Evolutionary conservation across 2,888 invertebrate species (phyloP).

Genomic region (Zootermopsis nevadensis): DNA sequence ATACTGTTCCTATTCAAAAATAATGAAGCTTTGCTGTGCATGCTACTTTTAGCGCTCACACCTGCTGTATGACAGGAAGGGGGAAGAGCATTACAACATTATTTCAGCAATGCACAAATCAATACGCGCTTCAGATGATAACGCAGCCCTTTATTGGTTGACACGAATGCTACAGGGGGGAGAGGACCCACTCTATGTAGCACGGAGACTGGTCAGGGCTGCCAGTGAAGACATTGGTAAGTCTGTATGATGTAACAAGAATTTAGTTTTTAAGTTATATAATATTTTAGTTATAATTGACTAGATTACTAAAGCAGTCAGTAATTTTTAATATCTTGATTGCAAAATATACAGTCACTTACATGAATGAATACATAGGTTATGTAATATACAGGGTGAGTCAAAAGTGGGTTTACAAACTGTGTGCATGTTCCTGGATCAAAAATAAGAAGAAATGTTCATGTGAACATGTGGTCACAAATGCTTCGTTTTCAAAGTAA

Average conservation of each 20-base stretch:
- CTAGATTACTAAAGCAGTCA: too few relatives aligned
- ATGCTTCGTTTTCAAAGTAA: too few relatives aligned
- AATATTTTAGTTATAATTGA: too few relatives aligned
- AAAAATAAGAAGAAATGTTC: too few relatives aligned
- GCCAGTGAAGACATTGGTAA: constrained; percentile 84
- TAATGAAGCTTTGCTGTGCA: background rate
- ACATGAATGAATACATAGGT: too few relatives aligned
- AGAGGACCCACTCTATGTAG: constrained; percentile 83
- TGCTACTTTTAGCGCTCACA: constrained; percentile 72
- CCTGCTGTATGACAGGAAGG: constrained; percentile 80
- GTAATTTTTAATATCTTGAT: too few relatives aligned
- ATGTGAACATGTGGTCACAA: too few relatives aligned
- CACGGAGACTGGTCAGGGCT: constrained; percentile 77
- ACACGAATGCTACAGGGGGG: constrained; percentile 82
- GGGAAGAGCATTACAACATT: constrained; percentile 86
- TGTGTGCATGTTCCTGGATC: too few relatives aligned
- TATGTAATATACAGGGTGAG: too few relatives aligned
- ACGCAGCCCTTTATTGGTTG: constrained; percentile 86
- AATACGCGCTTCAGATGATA: constrained; percentile 82
- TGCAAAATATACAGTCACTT: too few relatives aligned
- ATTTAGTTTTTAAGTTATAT: background rate
- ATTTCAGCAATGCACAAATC: constrained; percentile 88
- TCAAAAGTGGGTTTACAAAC: too few relatives aligned
- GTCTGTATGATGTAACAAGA: constrained; percentile 46
- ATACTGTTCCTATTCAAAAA: background rate